These are phyloP conservation scores for Cyclophora albipunctata DNA, from an alignment of 2,888 invertebrate genomes.

Conservation along the genomic window DNA sequence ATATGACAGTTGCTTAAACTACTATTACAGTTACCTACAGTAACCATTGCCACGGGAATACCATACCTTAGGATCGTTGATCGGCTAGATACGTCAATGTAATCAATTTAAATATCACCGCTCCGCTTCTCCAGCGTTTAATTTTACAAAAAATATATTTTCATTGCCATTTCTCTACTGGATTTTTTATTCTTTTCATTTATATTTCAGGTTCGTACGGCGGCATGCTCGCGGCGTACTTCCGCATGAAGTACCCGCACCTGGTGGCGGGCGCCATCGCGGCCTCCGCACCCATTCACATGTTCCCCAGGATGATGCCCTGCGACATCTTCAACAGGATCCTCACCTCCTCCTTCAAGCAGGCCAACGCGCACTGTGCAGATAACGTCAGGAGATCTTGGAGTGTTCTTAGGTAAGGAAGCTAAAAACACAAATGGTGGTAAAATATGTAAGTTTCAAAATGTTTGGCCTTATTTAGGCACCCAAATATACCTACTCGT, in stretches of 20 bases:
- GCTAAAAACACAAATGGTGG: background rate
- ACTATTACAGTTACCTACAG: too few relatives aligned
- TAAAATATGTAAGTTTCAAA: background rate
- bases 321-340: conserved; percentile 87
- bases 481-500: too few relatives aligned
- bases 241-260: conserved; percentile 96
- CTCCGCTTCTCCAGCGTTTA: too few relatives aligned
- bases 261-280: conserved; percentile 91
- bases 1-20: too few relatives aligned
- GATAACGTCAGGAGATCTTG: conserved; percentile 86
- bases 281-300: conserved; percentile 93
- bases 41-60: too few relatives aligned
- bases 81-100: too few relatives aligned
- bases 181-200: too few relatives aligned
- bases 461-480: too few relatives aligned
- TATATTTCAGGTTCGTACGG: conserved; percentile 89
- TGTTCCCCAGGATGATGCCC: conserved; percentile 85
- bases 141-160: too few relatives aligned
- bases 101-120: too few relatives aligned
- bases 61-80: too few relatives aligned
- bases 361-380: conserved; percentile 76
- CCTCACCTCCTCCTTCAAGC: conserved; percentile 83
- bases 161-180: too few relatives aligned
- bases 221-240: conserved; percentile 97
- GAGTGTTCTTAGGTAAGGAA: conserved; percentile 79